Percentiles rank a stretch among this genome's conserved stretches.
phyloP scores from a whole-genome alignment of 2,113 vertebrate genomes.

The Salvelinus fontinalis region DNA sequence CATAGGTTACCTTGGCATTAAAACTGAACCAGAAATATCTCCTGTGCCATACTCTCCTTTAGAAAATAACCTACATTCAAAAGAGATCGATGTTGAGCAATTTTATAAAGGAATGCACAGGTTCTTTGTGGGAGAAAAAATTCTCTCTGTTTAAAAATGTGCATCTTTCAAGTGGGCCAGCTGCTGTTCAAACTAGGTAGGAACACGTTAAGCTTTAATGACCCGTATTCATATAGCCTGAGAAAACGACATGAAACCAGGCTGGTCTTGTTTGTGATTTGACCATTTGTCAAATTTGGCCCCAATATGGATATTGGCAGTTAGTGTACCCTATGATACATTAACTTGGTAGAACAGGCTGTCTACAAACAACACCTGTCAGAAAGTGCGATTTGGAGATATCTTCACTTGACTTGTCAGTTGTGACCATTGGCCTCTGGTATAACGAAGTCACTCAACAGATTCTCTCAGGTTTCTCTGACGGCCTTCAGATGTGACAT shows the following conservation, averaged over 20 bases:
- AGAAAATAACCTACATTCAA: conserved; percentile 25
- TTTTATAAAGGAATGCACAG: not conserved
- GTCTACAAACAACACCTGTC: conserved; percentile 23
- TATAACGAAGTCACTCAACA: conserved; percentile 27
- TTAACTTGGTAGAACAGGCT: too few species aligned
- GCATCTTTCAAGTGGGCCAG: not conserved
- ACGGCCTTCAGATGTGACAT: too few species aligned
- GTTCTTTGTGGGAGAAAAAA: not conserved
- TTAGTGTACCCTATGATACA: too few species aligned
- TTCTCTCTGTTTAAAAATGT: not conserved
- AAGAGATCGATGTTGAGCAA: not conserved
- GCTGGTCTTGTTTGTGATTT: too few species aligned
- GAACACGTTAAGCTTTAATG: too few species aligned
- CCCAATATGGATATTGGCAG: too few species aligned
- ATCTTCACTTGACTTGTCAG: conserved; percentile 18
- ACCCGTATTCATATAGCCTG: too few species aligned
- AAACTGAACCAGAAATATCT: conserved; percentile 28
- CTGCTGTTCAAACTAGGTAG: not conserved
- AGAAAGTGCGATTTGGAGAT: conserved; percentile 15
- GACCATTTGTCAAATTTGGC: too few species aligned
- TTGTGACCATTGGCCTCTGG: not conserved
- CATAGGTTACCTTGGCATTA: conserved; percentile 30
- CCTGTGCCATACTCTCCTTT: not conserved
- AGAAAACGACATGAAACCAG: too few species aligned
- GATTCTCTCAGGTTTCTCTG: conserved; percentile 17